Evolutionary conservation across 2,113 vertebrate genomes (phyloP).

Genomic region (Clinocottus analis): DNA sequence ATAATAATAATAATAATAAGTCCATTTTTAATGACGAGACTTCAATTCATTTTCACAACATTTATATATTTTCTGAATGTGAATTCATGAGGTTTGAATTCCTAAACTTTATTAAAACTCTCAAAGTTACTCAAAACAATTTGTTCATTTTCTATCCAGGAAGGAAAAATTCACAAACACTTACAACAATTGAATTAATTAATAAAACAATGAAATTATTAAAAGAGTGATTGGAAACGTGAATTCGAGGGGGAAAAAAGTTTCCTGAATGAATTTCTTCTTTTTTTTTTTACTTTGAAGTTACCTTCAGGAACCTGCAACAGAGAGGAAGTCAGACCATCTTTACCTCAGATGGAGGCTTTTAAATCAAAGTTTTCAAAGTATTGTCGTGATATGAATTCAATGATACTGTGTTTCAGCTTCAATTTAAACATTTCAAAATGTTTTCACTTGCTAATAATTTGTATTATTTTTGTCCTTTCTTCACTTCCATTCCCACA

Average conservation of each 20-base stretch:
- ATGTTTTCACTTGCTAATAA: not conserved
- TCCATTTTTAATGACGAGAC: not conserved
- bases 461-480: not conserved
- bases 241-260: too few relatives aligned
- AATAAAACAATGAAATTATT: too few relatives aligned
- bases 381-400: not conserved
- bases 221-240: not conserved
- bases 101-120: not conserved
- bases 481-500: constrained; percentile 6
- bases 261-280: not conserved
- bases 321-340: not conserved
- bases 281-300: not conserved
- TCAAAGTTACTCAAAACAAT: not conserved
- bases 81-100: not conserved
- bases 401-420: too few relatives aligned
- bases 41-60: not conserved
- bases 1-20: too few relatives aligned
- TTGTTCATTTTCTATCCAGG: not conserved
- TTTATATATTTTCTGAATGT: not conserved
- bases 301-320: not conserved
- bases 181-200: too few relatives aligned
- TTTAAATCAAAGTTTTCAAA: not conserved
- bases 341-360: not conserved
- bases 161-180: too few relatives aligned
- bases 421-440: not conserved